These are phyloP conservation scores for Octodon degus DNA, from an alignment of 2,113 vertebrate genomes.

Conservation along the genomic window DNA sequence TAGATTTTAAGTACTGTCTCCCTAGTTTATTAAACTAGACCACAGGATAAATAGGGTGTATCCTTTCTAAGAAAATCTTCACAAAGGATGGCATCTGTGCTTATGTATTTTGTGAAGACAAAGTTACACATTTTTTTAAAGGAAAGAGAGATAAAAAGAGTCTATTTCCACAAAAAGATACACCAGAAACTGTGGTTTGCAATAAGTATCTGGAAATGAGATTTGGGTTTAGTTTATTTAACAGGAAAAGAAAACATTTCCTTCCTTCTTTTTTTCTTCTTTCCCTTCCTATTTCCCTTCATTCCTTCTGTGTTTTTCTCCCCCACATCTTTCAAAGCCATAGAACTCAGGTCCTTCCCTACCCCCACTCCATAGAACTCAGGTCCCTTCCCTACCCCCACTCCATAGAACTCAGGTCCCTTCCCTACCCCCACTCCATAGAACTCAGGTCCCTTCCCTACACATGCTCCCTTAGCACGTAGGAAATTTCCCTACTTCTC, in stretches of 20 bases:
- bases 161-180: not conserved
- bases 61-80: not conserved
- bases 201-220: not conserved
- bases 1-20: not conserved
- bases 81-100: not conserved
- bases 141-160: not conserved
- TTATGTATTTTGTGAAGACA: not conserved
- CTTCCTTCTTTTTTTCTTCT: not conserved
- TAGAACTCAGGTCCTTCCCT: not conserved
- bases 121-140: not conserved
- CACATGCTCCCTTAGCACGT: not conserved
- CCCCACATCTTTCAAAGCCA: not conserved
- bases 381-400: too few relatives aligned
- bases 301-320: not conserved
- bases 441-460: not conserved
- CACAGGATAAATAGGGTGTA: slow-evolving; percentile 14
- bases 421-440: too few relatives aligned
- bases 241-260: not conserved
- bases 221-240: slow-evolving; percentile 9
- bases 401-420: not conserved
- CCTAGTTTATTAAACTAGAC: slow-evolving; percentile 36
- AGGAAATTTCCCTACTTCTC: not conserved
- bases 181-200: not conserved
- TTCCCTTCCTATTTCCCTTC: not conserved
- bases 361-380: not conserved